A percentile compares a stretch with the other conserved stretches of the same genome.
These are phyloP conservation scores for Anthopleura sola DNA, from an alignment of 64 coral and sea anemone species.

Conservation along the genomic window DNA sequence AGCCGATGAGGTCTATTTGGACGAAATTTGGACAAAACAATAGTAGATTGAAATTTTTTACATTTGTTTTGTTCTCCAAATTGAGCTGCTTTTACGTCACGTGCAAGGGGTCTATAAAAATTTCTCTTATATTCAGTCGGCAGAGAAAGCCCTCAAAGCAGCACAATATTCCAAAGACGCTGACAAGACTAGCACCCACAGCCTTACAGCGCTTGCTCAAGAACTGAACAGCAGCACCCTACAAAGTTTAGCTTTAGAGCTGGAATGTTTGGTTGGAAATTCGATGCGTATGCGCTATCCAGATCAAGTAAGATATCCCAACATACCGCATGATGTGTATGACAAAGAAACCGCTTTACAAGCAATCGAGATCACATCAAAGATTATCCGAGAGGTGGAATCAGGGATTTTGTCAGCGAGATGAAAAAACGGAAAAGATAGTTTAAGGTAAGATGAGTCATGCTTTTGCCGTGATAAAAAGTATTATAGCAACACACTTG, in stretches of 20 bases:
- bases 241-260: background rate
- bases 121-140: conserved; percentile 47
- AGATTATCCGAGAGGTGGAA: conserved; percentile 28
- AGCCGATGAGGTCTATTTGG: too few species aligned
- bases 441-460: too few species aligned
- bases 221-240: conserved; percentile 29
- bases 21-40: too few species aligned
- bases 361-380: conserved; percentile 25
- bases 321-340: conserved; percentile 68
- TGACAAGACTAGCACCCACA: conserved; percentile 51
- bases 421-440: too few species aligned
- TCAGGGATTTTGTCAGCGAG: too few species aligned
- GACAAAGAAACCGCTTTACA: conserved; percentile 18
- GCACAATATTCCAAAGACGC: conserved; percentile 60
- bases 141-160: conserved; percentile 80
- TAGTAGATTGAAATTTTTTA: too few species aligned
- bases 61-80: too few species aligned
- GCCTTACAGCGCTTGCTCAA: conserved; percentile 40
- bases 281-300: conserved; percentile 78
- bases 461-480: too few species aligned
- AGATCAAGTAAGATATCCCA: conserved; percentile 42
- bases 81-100: too few species aligned
- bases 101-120: too few species aligned
- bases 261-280: conserved; percentile 38
- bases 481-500: too few species aligned